Percentiles rank a stretch among this genome's conserved stretches.
These are phyloP conservation scores for Calycopis cecrops DNA, from an alignment of 1,140 invertebrate genomes.

Conservation along the genomic window DNA sequence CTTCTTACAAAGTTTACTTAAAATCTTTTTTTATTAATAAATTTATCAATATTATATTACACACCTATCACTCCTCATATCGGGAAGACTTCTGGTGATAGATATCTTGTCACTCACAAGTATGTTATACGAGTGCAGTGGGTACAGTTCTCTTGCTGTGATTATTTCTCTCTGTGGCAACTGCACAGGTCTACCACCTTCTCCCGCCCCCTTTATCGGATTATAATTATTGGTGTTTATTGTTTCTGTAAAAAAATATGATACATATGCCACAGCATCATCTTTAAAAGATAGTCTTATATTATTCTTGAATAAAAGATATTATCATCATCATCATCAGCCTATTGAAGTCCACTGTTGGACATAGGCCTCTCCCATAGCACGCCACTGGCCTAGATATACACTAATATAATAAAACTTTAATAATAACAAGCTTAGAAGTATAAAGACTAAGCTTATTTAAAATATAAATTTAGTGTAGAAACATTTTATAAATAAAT, in stretches of 20 bases:
- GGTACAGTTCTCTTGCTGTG: constrained; percentile 87
- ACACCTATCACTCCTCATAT: constrained; percentile 84
- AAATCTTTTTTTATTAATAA: no score
- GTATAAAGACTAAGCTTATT: constrained; percentile 12
- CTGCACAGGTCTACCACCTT: constrained; percentile 87
- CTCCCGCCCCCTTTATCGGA: constrained; percentile 84
- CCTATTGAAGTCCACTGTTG: no score
- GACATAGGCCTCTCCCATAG: no score
- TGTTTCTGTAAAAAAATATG: constrained; percentile 78
- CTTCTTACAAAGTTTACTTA: no score
- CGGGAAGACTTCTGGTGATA: constrained; percentile 92
- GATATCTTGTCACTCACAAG: constrained; percentile 94
- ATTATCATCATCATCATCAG: no score
- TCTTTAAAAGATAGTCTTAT: no score
- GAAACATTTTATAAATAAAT: no score
- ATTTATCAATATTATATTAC: not conserved
- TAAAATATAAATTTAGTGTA: constrained; percentile 4
- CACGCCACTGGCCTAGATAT: no score
- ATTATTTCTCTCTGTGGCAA: constrained; percentile 84
- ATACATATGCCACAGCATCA: constrained; percentile 11
- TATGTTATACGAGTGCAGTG: constrained; percentile 93
- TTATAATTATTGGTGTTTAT: constrained; percentile 89
- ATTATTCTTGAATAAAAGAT: no score
- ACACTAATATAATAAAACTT: constrained; percentile 4
- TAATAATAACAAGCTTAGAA: no score